phyloP scores from a whole-genome alignment of 1,140 invertebrate genomes.

The Saccostrea glomerata region DNA sequence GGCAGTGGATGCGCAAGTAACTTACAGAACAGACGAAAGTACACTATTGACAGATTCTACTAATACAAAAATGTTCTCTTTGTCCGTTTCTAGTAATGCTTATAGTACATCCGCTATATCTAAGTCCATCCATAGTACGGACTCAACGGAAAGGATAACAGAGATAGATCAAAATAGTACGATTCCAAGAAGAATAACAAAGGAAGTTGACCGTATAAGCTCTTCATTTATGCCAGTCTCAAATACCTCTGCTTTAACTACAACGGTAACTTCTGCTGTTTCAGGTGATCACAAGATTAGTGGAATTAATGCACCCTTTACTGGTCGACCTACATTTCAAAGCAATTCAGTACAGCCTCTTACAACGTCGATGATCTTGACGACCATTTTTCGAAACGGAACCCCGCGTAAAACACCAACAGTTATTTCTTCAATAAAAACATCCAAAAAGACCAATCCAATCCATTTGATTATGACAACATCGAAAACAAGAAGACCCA shows the following conservation, averaged over 20 bases:
- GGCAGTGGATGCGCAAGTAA: background rate
- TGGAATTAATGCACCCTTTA: background rate
- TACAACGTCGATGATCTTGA: background rate
- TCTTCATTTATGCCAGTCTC: background rate
- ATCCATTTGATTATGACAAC: background rate
- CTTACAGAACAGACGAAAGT: background rate
- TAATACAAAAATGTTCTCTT: background rate
- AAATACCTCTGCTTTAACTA: background rate
- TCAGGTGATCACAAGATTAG: background rate
- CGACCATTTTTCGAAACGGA: background rate
- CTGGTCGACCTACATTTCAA: background rate
- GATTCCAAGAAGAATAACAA: background rate
- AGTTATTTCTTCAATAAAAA: background rate
- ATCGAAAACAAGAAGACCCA: background rate
- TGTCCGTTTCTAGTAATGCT: background rate
- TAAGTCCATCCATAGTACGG: background rate
- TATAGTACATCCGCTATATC: background rate
- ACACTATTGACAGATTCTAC: background rate
- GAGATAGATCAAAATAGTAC: background rate
- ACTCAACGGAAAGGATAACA: background rate
- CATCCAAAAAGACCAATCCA: background rate
- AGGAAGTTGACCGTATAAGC: background rate
- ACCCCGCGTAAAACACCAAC: background rate
- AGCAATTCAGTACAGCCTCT: background rate
- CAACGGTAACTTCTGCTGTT: background rate